phyloP scores from a whole-genome alignment of 2,888 invertebrate genomes.

The Pandemis heparana region DNA sequence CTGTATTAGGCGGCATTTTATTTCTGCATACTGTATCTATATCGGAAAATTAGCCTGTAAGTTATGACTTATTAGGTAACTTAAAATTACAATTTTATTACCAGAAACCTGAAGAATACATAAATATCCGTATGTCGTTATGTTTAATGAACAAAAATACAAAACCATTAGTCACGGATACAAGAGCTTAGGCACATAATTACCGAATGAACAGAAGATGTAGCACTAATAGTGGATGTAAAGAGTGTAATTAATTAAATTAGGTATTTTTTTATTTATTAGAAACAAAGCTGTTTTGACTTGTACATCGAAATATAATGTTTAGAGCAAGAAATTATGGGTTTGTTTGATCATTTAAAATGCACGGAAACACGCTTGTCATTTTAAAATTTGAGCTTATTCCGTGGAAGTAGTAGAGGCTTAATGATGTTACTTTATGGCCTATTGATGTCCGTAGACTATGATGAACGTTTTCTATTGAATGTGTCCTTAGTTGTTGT shows the following conservation, averaged over 20 bases:
- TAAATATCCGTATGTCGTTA: conserved; percentile 18
- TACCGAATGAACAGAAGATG: conserved; percentile 7
- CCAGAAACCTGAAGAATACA: not conserved
- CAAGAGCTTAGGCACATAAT: conserved; percentile 25
- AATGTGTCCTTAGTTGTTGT: too few relatives aligned
- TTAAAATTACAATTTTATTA: not conserved
- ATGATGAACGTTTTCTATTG: too few relatives aligned
- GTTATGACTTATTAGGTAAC: too few relatives aligned
- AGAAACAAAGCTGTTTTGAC: conserved; percentile 2
- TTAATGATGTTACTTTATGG: too few relatives aligned
- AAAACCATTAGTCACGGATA: conserved; percentile 36
- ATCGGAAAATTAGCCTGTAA: too few relatives aligned
- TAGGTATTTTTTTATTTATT: not conserved
- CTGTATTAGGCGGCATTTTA: too few relatives aligned
- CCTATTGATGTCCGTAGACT: too few relatives aligned
- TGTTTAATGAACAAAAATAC: conserved; percentile 18
- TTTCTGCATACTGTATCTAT: too few relatives aligned
- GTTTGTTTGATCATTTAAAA: too few relatives aligned
- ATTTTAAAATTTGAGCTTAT: too few relatives aligned
- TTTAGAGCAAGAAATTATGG: not conserved
- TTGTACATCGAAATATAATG: not conserved
- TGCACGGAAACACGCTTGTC: too few relatives aligned
- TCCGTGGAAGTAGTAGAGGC: too few relatives aligned
- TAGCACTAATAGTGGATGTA: conserved; percentile 15
- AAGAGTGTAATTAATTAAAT: not conserved